Evolutionary conservation across 37 sponge, comb jelly and placozoan genomes (phyloP), one percentile per base, ranked within the genome.

Genomic region (Haliclona indistincta): DNA sequence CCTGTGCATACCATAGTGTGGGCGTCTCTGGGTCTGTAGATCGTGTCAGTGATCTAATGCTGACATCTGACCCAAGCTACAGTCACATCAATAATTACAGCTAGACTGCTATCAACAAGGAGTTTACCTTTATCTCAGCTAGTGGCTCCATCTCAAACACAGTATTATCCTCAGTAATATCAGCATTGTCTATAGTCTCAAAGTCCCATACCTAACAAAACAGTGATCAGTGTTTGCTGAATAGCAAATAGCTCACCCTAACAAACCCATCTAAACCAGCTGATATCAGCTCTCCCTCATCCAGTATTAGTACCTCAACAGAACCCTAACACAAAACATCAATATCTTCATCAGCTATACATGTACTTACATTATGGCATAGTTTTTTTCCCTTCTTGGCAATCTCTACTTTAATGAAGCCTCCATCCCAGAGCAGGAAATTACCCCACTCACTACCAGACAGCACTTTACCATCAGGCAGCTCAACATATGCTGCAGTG

Each of bases 371-470:
- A 82, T 90, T 81, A 66, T 97, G 97, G 65, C 99, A 98, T 63
- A 70, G 54, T 54, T 98, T 95, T 84, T 95, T 95, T 2, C 83
- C 89, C 63, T 90, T 90, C 72, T 78, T 81, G 69, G 86, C 73
- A 40, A 98, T 70, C 73, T 98, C 96, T 23, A 95, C 96, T 74
- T 98, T 98, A 67, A 98, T 93, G 76, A 98, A 87, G 29, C 94
- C 99, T 42, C 96, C 96, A 53, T 98, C 99, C 99, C 99, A 98
- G n/a, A 98, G 87, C 43, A 98, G 91, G 74, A 98, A 40, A 91
- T 95, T 98, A 20, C 99, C 99, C 99, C 96, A 98, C 70, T 98
- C 99, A 19, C 96, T 87, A 3, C 99, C 99, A 33, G 96, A 95
- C 62, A 98, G 63, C 20, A 98, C 99, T 71, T 98, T 98, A 20